A percentile compares a stretch with the other conserved stretches of the same genome.
These are phyloP conservation scores for Lithophane ornitopus DNA, from an alignment of 2,888 invertebrate species.

Conservation along the genomic window DNA sequence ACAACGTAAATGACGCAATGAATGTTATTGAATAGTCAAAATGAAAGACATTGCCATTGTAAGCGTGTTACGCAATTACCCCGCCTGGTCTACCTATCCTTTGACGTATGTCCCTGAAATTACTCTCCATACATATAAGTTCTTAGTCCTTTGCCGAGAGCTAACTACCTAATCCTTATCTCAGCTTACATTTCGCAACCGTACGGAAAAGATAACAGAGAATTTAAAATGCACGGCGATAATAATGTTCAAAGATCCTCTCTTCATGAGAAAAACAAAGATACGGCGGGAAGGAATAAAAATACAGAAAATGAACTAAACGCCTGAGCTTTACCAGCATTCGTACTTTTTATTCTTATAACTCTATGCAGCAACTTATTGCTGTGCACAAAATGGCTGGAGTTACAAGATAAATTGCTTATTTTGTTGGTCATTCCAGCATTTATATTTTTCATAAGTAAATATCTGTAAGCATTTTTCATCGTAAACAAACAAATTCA, in stretches of 20 bases:
- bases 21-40: no score
- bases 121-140: not conserved
- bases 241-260: slow-evolving; percentile 35
- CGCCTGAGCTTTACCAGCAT: slow-evolving; percentile 33
- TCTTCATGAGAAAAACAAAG: slow-evolving; percentile 39
- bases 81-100: accelerated
- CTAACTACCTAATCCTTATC: not conserved
- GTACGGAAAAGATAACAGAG: slow-evolving; percentile 6
- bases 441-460: slow-evolving; percentile 4
- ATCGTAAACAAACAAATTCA: not conserved
- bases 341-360: slow-evolving; percentile 27
- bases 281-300: slow-evolving; percentile 21
- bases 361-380: slow-evolving; percentile 37
- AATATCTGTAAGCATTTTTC: not conserved
- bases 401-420: slow-evolving; percentile 10
- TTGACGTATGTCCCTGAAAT: not conserved
- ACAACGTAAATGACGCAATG: not conserved
- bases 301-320: slow-evolving; percentile 38
- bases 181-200: not conserved
- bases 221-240: slow-evolving; percentile 30
- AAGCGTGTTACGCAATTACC: not conserved
- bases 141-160: no score
- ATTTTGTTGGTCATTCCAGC: slow-evolving; percentile 8
- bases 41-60: not conserved
- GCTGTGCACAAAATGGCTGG: slow-evolving; percentile 36